phyloP scores from a whole-genome alignment of 1,140 invertebrate genomes.

The Scaptomyza pallida region DNA sequence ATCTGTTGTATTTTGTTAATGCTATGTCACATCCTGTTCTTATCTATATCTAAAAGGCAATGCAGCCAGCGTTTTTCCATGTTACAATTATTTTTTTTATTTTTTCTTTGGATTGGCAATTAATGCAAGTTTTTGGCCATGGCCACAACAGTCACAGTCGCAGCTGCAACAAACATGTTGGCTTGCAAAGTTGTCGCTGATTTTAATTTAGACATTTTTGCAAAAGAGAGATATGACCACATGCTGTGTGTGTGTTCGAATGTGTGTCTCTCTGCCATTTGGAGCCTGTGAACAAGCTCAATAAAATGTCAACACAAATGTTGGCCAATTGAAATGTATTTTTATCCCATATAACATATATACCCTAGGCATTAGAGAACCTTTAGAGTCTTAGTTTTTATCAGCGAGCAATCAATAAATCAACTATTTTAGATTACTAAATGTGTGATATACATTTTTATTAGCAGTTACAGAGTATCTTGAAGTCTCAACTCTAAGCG shows the following conservation, averaged over 20 bases:
- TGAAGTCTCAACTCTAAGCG: conserved; percentile 11
- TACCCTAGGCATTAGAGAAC: conserved; percentile 4
- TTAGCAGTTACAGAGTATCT: conserved; percentile 28
- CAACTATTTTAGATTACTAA: not conserved
- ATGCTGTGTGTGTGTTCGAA: conserved; percentile 46
- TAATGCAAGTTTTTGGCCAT: conserved; percentile 58
- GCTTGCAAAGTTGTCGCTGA: conserved; percentile 13
- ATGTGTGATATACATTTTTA: not conserved
- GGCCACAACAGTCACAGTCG: no score
- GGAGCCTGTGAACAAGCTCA: conserved; percentile 50
- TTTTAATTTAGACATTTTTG: conserved; percentile 80
- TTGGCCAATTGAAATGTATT: conserved; percentile 53
- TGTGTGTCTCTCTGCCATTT: not conserved
- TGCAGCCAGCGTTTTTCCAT: conserved; percentile 31
- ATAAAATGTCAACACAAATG: conserved; percentile 80
- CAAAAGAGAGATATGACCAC: conserved; percentile 56
- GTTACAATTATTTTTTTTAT: conserved; percentile 50
- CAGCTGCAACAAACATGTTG: conserved; percentile 29
- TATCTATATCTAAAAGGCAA: conserved; percentile 36
- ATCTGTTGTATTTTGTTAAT: conserved; percentile 18
- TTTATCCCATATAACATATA: not conserved
- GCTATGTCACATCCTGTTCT: conserved; percentile 41
- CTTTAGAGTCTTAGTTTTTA: no score
- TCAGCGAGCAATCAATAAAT: not conserved
- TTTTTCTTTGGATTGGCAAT: conserved; percentile 70